A percentile compares a stretch with the other conserved stretches of the same genome.
phyloP scores from a whole-genome alignment of 2,113 vertebrate species.

The Donacobius atricapilla region DNA sequence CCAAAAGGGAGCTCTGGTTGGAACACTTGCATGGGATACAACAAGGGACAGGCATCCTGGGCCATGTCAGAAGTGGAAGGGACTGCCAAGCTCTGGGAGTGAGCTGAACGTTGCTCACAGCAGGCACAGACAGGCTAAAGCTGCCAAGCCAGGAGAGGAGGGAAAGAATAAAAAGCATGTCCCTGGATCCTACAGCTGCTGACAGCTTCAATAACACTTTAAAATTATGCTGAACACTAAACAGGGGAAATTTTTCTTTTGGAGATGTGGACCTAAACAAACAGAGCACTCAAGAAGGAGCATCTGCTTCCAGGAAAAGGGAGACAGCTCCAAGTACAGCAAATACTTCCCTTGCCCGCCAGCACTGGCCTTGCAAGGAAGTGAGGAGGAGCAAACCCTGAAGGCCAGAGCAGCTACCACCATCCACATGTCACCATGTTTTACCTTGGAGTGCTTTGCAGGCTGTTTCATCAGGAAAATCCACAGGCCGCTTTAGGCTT shows the following conservation, averaged over 20 bases:
- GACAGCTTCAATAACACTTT: not conserved
- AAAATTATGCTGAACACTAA: not conserved
- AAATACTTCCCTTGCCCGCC: not conserved
- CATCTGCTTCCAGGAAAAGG: not conserved
- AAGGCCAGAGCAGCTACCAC: not conserved
- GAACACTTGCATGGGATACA: not conserved
- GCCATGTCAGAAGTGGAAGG: not conserved
- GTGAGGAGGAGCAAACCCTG: not conserved
- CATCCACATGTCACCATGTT: fast-evolving
- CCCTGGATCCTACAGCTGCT: not conserved
- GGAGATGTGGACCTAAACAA: not conserved
- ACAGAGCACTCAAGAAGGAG: not conserved
- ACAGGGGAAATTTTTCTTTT: not conserved
- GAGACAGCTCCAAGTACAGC: not conserved
- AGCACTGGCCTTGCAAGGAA: not conserved
- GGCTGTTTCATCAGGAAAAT: not conserved
- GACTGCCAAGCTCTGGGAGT: not conserved
- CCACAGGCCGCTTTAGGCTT: not conserved
- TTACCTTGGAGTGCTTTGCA: not conserved
- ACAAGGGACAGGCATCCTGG: not conserved
- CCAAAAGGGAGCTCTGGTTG: not conserved
- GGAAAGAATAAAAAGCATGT: not conserved
- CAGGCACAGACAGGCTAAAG: not conserved
- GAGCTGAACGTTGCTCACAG: not conserved
- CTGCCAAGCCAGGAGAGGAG: not conserved